Base-by-base conservation (phyloP, 1,140 invertebrate species). In the Drosophila seguyi region DNA sequence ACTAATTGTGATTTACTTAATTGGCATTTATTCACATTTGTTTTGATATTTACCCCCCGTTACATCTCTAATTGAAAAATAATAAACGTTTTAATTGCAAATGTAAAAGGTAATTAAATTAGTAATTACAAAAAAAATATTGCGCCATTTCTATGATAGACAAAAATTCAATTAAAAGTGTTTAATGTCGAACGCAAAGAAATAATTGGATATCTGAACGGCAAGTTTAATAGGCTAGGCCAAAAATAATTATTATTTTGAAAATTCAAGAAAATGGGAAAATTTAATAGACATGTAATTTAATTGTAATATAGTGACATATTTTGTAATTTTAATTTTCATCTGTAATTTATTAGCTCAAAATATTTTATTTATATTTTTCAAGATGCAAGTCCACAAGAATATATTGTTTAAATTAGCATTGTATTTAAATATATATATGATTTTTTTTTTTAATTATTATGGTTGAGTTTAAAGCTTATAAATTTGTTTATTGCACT, bases 61-160 rank as follows among this genome's bases (percentile, higher is more conserved):
- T 47, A 20, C 1, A 20, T 10, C 44, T 58, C 14, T 76, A 60
- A 76, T 76, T 66, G 42, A 77, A 76, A 76, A 76, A 76, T 68
- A 60, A 76, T 68, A 76, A 45, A 76, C 45, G 8, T 0, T 47
- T 38, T 55, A 48, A 61, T 74, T 50, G 39, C 38, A 41, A 36
- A 18, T 58, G 31, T 18, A 45, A 55, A 38, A 55, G 69, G n/a
- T 68, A 60, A 76, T 76, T 67, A 77, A 76, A 47, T 50, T 29
- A 59, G 29, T 72, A 72, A 72, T 72, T 72, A 42, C 45, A 50
- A 42, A 45, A 58, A 69, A 71, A 59, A 71, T 71, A 58, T 71
- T 31, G 16, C 6, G 4, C 4, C 7, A 62, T 61, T 67, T 36
- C 38, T 47, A 6, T 60, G 55, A 18, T 38, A 31, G n/a, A 29